Base-by-base conservation (phyloP, 2,888 invertebrate genomes). In the Xylophagus ater region DNA sequence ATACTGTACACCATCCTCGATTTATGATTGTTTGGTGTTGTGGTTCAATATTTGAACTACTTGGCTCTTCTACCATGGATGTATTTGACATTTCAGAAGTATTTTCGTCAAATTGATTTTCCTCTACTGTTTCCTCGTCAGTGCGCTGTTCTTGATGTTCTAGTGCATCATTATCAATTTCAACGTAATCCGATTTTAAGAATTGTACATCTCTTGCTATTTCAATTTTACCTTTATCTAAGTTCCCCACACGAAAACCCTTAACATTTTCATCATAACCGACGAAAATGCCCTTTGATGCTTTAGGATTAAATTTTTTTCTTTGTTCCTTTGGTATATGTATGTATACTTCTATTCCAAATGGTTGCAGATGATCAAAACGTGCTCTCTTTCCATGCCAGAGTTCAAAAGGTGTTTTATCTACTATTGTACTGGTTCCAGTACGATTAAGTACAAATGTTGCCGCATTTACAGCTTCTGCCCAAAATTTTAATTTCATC, bases 381-480 rank as follows among this genome's bases (percentile, higher is more conserved):
- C 25, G 28, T 17, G 47, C 44, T 14, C 37, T 45, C 32, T 47
- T 45, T 20, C 31, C 38, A 34, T 31, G 40, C 48, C 48, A 51
- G 10, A 47, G 31, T 29, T 51, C 49, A 31, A 37, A 47, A 13
- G 52, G 48, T 25, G 48, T 44, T 39, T 46, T 49, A 10, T 37
- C 18, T n/a, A 33, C 28, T 7, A 42, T 33, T 9, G 43, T 13
- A 23, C 42, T 48, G 28, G 44, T 44, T 13, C 47, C 50, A 2
- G 38, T 55, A 24, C 56, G 41, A 32, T 59, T 58, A 2, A 58
- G 36, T 13, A 56, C 36, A 38, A 55, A 57, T 0, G 50, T 48
- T 7, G 55, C 54, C 41, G 51, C 54, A 9, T 52, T 49, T 0
- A 59, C 52, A 2, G 60, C 60, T 48, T 63, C 61, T n/a, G 58